Evolutionary conservation across 2,113 vertebrate genomes (phyloP).

Genomic region (Cinclus cinclus): DNA sequence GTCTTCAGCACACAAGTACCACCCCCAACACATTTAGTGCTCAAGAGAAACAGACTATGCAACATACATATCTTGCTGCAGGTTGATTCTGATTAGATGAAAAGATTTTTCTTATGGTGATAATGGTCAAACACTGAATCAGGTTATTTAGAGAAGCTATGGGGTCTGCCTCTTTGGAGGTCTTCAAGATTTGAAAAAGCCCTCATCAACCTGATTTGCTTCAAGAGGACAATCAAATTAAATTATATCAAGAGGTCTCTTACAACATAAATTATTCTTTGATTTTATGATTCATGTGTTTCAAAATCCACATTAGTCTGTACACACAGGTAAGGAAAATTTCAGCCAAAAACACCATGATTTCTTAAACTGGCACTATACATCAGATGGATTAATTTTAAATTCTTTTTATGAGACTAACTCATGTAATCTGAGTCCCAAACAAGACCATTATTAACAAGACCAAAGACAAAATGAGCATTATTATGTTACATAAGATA

Average conservation of each 20-base stretch:
- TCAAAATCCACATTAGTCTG: neutral
- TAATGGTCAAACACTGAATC: neutral
- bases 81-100: neutral
- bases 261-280: neutral
- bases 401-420: neutral
- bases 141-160: neutral
- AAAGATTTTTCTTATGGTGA: neutral
- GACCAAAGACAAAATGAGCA: neutral
- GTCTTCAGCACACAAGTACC: neutral
- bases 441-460: neutral
- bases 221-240: neutral
- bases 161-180: neutral
- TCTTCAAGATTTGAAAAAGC: neutral
- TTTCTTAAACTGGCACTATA: neutral
- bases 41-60: neutral
- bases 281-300: neutral
- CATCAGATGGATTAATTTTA: neutral
- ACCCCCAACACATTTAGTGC: neutral
- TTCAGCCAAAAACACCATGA: neutral
- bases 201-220: neutral
- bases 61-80: neutral
- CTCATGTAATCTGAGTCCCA: neutral
- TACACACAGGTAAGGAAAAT: neutral
- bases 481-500: neutral
- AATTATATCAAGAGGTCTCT: neutral